Evolutionary conservation across 2,797 vertebrate species (phyloP).

Genomic region (Pipistrellus kuhlii): DNA sequence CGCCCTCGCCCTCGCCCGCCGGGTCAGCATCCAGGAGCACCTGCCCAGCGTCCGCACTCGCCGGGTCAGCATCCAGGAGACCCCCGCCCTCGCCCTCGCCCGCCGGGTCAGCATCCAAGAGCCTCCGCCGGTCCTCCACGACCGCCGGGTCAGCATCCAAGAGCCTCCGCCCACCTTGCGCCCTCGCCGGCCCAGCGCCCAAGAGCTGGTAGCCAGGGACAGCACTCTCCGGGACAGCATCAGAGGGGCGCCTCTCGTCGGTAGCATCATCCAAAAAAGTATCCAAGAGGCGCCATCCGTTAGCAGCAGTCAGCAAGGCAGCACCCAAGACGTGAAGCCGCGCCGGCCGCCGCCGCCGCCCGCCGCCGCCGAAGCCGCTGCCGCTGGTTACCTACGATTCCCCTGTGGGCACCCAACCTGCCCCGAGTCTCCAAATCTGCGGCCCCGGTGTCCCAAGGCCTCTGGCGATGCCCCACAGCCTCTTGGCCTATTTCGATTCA

Average conservation of each 20-base stretch:
- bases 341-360: too few relatives aligned
- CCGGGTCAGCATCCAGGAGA: not conserved
- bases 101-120: not conserved
- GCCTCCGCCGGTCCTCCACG: fast-evolving
- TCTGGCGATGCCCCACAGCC: fast-evolving
- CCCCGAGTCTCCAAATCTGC: not conserved
- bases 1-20: fast-evolving
- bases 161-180: fast-evolving
- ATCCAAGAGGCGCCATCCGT: not conserved
- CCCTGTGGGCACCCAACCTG: fast-evolving
- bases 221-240: not conserved
- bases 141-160: not conserved
- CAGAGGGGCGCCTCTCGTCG: fast-evolving
- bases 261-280: not conserved
- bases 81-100: fast-evolving
- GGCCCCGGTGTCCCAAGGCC: not conserved
- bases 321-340: not conserved
- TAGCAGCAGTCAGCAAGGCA: fast-evolving
- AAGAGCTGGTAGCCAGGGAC: fast-evolving
- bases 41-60: fast-evolving
- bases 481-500: not conserved
- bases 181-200: not conserved
- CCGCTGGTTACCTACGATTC: fast-evolving
- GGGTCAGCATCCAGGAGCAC: not conserved
- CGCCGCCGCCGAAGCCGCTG: too few relatives aligned